Evolutionary conservation across 2,113 vertebrate species (phyloP), one percentile per base, ranked within the genome.

Genomic region (Pao palembangensis): DNA sequence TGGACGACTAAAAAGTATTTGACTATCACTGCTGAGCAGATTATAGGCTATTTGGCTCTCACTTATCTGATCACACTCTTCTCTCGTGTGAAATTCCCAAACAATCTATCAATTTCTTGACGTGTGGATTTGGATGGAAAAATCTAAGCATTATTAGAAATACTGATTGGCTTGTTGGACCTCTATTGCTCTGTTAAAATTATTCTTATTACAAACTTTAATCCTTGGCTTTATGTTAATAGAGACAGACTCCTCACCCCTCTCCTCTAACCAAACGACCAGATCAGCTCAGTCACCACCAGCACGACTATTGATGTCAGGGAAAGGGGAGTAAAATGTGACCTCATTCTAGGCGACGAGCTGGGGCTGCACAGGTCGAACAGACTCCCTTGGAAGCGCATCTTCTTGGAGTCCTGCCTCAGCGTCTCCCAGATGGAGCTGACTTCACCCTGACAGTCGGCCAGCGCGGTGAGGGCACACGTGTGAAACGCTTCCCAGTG

Each of bases 401-500:
- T 85, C 87, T 92, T 91, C 71, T 4, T 85, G 64, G 88, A 90
- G 79, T 92, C 89, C 53, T 82, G 90, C 77, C 85, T 88, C 71
- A 92, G 81, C 42, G 69, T 87, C 82, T 93, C 90, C 89, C 90
- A 93, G 85, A 89, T 47, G 1, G 85, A 85, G 4, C 79, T 86
- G 55, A 90, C 90, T 80, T 93, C 91, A 68, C 89, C 76, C 73
- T 89, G 84, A 78, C 91, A 92, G 64, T 89, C 79, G 58, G 89
- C 86, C 70, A 92, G 80, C 0, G 60, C 87, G 0, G 75, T 71
- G 70, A 87, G 86, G 66, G 86, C 86, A 64, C 91, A 94, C 0
- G 66, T 69, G 47, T 93, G 91, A 72, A 92, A 91, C 10, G 89
- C 87, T 67, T 93, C 90, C 92, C 91, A 92, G 65, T 93, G 90